Evolutionary conservation across 2,888 invertebrate species (phyloP).

Genomic region (Andrena chrysosceles): DNA sequence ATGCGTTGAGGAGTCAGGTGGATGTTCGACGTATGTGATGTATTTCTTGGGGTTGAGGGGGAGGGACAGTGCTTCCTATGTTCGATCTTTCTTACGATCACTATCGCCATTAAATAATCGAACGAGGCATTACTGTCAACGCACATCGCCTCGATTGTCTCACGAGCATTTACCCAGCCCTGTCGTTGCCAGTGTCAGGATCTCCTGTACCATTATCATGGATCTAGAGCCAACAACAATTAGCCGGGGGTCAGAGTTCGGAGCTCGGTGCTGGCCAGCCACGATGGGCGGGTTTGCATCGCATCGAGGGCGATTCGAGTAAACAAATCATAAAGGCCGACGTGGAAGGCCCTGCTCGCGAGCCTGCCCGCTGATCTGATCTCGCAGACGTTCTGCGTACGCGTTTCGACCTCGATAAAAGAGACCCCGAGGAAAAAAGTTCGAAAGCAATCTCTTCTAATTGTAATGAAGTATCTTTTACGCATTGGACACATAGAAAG

Average conservation of each 20-base stretch:
- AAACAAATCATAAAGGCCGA: constrained; percentile 82
- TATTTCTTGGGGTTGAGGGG: too few relatives aligned
- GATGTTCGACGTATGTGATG: too few relatives aligned
- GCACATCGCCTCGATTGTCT: too few relatives aligned
- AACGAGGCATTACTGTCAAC: too few relatives aligned
- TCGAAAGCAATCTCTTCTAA: not conserved
- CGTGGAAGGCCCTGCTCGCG: constrained; percentile 58
- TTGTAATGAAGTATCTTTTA: too few relatives aligned
- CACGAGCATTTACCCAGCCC: not conserved
- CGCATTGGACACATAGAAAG: not conserved
- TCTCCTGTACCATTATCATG: constrained; percentile 74
- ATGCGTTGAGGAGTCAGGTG: too few relatives aligned
- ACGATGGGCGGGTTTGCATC: constrained; percentile 71
- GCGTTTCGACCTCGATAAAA: constrained; percentile 69
- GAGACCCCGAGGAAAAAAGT: not conserved
- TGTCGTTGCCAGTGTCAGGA: constrained; percentile 41
- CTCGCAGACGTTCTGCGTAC: constrained; percentile 71
- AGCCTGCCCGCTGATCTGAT: constrained; percentile 69
- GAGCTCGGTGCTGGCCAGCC: constrained; percentile 67
- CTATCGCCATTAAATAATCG: too few relatives aligned
- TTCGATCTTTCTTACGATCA: too few relatives aligned
- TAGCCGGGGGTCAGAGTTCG: constrained; percentile 84
- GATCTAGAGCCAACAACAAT: constrained; percentile 85
- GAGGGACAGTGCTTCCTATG: too few relatives aligned
- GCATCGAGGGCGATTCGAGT: constrained; percentile 80